phyloP scores from a whole-genome alignment of 2,113 vertebrate genomes.

The Aegypius monachus region DNA sequence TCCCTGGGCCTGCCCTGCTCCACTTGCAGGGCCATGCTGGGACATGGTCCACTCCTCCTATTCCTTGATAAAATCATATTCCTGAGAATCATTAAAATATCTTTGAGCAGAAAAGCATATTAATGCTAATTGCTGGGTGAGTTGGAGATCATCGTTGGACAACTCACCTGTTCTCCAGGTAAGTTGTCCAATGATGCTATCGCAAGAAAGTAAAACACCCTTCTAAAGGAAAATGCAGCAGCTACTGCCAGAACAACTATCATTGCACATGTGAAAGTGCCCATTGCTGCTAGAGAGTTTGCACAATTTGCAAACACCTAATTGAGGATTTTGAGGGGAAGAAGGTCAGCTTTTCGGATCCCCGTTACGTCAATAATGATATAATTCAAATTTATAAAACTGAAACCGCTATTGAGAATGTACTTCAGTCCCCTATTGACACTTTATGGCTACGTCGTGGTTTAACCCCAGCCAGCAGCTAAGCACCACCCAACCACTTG shows the following conservation, averaged over 20 bases:
- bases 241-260: background rate
- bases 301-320: background rate
- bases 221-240: background rate
- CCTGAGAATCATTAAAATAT: background rate
- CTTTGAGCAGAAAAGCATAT: background rate
- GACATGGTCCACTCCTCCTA: background rate
- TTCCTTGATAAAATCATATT: background rate
- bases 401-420: background rate
- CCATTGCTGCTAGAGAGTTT: background rate
- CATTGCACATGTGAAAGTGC: background rate
- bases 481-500: too few relatives aligned
- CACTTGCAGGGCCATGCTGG: fast-evolving
- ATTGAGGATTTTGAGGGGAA: background rate
- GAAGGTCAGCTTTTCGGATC: background rate
- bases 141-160: background rate
- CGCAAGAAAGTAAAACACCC: background rate
- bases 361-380: background rate
- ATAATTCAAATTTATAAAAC: background rate
- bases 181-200: background rate
- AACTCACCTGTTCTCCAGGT: background rate
- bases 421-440: background rate
- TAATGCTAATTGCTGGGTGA: background rate
- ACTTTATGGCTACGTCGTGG: background rate
- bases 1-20: background rate
- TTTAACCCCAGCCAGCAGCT: too few relatives aligned